phyloP scores from a whole-genome alignment of 2,888 invertebrate genomes.

The Parasteatoda lunata region DNA sequence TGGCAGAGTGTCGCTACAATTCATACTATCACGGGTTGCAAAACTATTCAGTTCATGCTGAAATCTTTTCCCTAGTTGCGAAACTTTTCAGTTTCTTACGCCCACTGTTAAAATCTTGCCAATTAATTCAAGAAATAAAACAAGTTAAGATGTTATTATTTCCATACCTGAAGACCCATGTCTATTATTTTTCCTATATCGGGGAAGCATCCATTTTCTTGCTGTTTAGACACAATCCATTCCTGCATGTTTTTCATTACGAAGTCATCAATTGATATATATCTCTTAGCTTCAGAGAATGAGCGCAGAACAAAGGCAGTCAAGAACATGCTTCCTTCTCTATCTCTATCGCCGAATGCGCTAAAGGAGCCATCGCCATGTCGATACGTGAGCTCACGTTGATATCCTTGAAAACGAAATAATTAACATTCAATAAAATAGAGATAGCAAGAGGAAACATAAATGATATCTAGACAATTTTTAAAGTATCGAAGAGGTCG shows the following conservation, averaged over 20 bases:
- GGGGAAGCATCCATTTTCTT: constrained; percentile 86
- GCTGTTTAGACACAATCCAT: constrained; percentile 81
- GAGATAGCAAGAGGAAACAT: not conserved
- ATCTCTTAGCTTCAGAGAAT: constrained; percentile 79
- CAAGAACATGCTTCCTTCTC: constrained; percentile 83
- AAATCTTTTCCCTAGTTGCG: too few relatives aligned
- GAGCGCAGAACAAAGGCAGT: constrained; percentile 85
- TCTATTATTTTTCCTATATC: constrained; percentile 80
- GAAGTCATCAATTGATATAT: constrained; percentile 77
- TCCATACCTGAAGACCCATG: constrained; percentile 31
- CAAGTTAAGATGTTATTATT: too few relatives aligned
- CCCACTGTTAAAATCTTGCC: too few relatives aligned
- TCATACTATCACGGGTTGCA: too few relatives aligned
- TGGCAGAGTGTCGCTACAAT: too few relatives aligned
- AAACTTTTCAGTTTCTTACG: too few relatives aligned
- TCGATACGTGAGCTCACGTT: constrained; percentile 84
- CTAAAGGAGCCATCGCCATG: constrained; percentile 87
- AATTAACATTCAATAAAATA: not conserved
- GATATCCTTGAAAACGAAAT: constrained; percentile 79
- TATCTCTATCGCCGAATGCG: constrained; percentile 82
- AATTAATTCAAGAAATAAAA: too few relatives aligned
- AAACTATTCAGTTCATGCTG: too few relatives aligned
- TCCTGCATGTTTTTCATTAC: constrained; percentile 77
- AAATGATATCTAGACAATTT: not conserved
- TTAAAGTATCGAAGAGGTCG: too few relatives aligned